Evolutionary conservation across 2,113 vertebrate genomes (phyloP).

Genomic region (Illadopsis cleaveri): DNA sequence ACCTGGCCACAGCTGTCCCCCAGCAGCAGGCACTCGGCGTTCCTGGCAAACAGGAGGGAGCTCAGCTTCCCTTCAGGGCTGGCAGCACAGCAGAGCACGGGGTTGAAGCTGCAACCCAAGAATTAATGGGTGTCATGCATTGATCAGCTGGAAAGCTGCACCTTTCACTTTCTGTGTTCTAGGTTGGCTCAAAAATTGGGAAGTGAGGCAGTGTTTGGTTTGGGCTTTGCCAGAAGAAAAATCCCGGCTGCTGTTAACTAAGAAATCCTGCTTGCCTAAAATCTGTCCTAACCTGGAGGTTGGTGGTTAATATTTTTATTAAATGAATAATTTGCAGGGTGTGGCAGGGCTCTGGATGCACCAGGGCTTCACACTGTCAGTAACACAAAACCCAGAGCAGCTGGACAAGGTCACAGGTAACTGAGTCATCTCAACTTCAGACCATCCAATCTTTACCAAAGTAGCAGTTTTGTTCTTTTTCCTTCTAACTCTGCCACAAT

Average conservation of each 20-base stretch:
- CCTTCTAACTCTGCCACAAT: not conserved
- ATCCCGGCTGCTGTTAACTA: not conserved
- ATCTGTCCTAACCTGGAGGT: not conserved
- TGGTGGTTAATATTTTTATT: not conserved
- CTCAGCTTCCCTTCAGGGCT: conserved; percentile 71
- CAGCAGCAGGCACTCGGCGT: conserved; percentile 81
- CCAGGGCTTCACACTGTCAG: not conserved
- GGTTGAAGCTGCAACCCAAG: conserved; percentile 75
- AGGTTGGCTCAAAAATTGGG: not conserved
- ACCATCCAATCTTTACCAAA: not conserved
- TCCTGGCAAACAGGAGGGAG: conserved; percentile 77
- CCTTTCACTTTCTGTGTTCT: not conserved
- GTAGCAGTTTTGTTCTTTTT: not conserved
- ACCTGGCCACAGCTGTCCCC: conserved; percentile 85
- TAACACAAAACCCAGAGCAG: not conserved
- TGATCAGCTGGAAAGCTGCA: not conserved
- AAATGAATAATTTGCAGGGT: not conserved
- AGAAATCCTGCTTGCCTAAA: not conserved
- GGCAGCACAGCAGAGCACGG: conserved; percentile 69
- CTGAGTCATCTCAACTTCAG: not conserved
- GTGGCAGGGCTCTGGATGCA: not conserved
- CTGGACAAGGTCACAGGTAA: not conserved
- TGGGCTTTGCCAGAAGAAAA: not conserved
- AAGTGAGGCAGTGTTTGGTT: not conserved
- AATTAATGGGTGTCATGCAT: not conserved